These are phyloP conservation scores for Chironomus striatipennis DNA, from an alignment of 1,140 invertebrate genomes.

Conservation along the genomic window DNA sequence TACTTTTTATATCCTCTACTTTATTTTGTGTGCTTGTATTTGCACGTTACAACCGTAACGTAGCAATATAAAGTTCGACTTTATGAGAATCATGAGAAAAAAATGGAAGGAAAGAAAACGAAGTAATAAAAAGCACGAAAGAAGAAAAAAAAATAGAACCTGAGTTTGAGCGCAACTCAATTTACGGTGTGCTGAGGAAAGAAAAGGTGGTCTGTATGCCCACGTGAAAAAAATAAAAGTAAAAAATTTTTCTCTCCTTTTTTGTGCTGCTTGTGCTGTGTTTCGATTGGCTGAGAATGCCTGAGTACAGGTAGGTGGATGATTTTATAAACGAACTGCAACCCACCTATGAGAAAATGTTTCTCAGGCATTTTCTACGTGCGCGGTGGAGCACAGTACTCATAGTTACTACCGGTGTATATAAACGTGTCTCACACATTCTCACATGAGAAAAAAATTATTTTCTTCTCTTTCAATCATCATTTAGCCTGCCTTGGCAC, in stretches of 20 bases:
- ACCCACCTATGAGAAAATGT: conserved; percentile 22
- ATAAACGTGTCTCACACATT: too few relatives aligned
- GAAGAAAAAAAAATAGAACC: background rate
- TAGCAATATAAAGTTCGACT: too few relatives aligned
- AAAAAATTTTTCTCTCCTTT: background rate
- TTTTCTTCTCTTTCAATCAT: too few relatives aligned
- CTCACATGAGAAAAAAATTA: too few relatives aligned
- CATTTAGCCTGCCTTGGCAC: too few relatives aligned
- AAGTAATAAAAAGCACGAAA: background rate
- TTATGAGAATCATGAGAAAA: background rate
- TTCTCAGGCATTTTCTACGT: conserved; percentile 17
- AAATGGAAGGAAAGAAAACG: background rate
- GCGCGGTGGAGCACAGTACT: background rate
- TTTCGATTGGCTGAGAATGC: conserved; percentile 17
- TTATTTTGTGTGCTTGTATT: too few relatives aligned
- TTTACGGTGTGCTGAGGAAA: conserved; percentile 12
- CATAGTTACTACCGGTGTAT: too few relatives aligned
- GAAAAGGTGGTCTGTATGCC: conserved; percentile 16
- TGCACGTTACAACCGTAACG: too few relatives aligned
- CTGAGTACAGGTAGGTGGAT: conserved; percentile 20
- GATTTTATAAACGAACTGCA: conserved; percentile 16
- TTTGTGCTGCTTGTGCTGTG: background rate
- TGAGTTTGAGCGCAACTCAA: conserved; percentile 17
- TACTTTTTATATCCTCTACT: background rate
- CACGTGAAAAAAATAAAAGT: conserved; percentile 1